phyloP scores from a whole-genome alignment of 2,113 vertebrate species.

The Oxygymnocypris stewartii region DNA sequence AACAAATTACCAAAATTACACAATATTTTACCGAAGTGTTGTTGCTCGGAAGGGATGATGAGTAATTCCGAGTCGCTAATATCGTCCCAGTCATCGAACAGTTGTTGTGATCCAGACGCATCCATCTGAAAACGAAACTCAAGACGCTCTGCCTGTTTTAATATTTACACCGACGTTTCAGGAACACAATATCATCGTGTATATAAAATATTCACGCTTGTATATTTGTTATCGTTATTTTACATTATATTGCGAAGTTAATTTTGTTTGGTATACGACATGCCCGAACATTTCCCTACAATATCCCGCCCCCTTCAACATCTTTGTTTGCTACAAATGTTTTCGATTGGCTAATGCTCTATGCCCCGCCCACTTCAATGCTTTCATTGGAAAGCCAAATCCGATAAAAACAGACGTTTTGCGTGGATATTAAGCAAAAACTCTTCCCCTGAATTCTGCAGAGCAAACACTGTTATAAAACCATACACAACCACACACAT shows the following conservation, averaged over 20 bases:
- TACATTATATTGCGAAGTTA: neutral
- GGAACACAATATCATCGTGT: neutral
- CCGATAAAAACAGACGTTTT: neutral
- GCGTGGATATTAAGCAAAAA: neutral
- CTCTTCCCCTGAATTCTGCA: neutral
- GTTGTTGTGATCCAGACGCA: slow-evolving; percentile 13
- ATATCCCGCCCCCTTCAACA: neutral
- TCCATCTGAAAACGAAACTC: neutral
- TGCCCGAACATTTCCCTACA: too few relatives aligned
- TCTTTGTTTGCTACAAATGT: neutral
- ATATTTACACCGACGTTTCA: neutral
- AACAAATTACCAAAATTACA: neutral
- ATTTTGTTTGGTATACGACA: neutral
- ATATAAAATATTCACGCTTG: neutral
- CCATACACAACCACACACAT: neutral
- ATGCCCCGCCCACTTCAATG: neutral
- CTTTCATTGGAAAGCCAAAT: neutral
- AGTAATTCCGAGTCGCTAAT: slow-evolving; percentile 58
- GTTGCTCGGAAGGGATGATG: slow-evolving; percentile 35
- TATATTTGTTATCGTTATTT: neutral
- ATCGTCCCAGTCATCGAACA: slow-evolving; percentile 35
- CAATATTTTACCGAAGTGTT: slow-evolving; percentile 28
- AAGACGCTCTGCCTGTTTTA: neutral
- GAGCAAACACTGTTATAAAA: neutral
- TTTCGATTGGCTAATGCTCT: neutral